These are phyloP conservation scores for Drosophila nannoptera DNA, from an alignment of 1,140 invertebrate species.

Conservation along the genomic window DNA sequence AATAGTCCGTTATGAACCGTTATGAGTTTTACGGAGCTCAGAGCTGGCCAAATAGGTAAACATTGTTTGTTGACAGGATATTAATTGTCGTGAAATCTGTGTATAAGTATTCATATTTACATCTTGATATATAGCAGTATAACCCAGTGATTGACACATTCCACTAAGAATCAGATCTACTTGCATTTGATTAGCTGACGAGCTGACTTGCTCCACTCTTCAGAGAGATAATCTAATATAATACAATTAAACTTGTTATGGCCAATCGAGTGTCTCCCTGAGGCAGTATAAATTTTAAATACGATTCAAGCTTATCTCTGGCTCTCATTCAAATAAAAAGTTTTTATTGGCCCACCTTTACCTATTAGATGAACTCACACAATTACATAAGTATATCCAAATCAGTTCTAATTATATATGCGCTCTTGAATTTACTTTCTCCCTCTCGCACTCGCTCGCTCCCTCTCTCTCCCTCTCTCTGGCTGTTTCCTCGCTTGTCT, in stretches of 20 bases:
- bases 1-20: slow-evolving; percentile 35
- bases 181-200: neutral
- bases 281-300: neutral
- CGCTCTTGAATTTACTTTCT: neutral
- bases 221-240: too few relatives aligned
- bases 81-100: too few relatives aligned
- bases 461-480: neutral
- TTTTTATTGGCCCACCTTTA: slow-evolving; percentile 11
- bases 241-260: too few relatives aligned
- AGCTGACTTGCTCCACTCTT: neutral
- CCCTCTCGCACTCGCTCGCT: neutral
- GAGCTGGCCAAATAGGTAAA: too few relatives aligned
- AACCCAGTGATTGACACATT: too few relatives aligned
- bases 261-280: too few relatives aligned
- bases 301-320: neutral
- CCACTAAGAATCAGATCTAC: too few relatives aligned
- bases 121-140: too few relatives aligned
- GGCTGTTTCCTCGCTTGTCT: slow-evolving; percentile 27
- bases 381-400: neutral
- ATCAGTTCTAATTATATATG: slow-evolving; percentile 3
- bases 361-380: neutral
- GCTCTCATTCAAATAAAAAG: neutral
- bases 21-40: too few relatives aligned
- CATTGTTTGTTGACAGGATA: too few relatives aligned
- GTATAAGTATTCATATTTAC: too few relatives aligned